phyloP scores from a whole-genome alignment of 2,888 invertebrate genomes.

The Lasioglossum vierecki region DNA sequence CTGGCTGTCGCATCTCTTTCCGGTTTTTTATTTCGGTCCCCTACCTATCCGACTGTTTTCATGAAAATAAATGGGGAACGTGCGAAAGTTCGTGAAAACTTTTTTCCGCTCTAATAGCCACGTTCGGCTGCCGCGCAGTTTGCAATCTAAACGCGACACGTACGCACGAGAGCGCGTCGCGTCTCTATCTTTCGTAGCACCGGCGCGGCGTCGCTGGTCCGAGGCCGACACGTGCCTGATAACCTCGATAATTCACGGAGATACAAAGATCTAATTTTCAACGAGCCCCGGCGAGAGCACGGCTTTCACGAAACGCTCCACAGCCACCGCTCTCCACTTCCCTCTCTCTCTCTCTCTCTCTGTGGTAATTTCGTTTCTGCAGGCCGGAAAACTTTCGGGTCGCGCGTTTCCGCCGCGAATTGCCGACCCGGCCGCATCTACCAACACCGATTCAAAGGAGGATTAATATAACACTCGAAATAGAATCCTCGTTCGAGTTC shows the following conservation, averaged over 20 bases:
- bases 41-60: conserved; percentile 39
- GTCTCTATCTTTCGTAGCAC: conserved; percentile 44
- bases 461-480: conserved; percentile 1
- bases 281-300: conserved; percentile 48
- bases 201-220: conserved; percentile 21
- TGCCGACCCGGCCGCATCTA: background rate
- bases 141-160: conserved; percentile 57
- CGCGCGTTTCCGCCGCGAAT: conserved; percentile 7
- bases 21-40: background rate
- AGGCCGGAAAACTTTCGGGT: conserved; percentile 19
- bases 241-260: conserved; percentile 69
- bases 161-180: conserved; percentile 38
- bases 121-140: conserved; percentile 39
- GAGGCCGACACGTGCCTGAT: conserved; percentile 59
- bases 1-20: background rate
- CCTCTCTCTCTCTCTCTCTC: background rate
- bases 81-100: conserved; percentile 46
- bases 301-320: conserved; percentile 23
- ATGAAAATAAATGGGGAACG: conserved; percentile 56
- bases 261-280: conserved; percentile 73
- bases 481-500: background rate
- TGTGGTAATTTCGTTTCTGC: conserved; percentile 49
- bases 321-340: background rate
- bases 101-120: conserved; percentile 51
- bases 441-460: conserved; percentile 1